A percentile compares a stretch with the other conserved stretches of the same genome.
phyloP scores from a whole-genome alignment of 2,113 vertebrate genomes.

The Oceanites oceanicus region DNA sequence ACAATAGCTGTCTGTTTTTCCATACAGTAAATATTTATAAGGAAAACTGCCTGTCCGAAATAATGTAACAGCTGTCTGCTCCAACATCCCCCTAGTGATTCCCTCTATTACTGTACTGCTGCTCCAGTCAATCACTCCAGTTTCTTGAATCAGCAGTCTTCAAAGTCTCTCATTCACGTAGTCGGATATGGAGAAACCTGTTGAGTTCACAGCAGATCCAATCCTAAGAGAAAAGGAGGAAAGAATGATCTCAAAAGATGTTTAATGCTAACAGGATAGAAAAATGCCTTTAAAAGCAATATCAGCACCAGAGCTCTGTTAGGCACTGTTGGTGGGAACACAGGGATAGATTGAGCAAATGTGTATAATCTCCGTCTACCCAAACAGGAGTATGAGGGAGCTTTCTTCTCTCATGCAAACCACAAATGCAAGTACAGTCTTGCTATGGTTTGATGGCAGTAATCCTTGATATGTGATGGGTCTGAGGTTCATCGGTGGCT shows the following conservation, averaged over 20 bases:
- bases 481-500: background rate
- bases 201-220: slow-evolving; percentile 1
- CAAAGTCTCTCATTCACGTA: slow-evolving; percentile 34
- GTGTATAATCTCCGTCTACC: background rate
- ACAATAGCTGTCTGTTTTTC: slow-evolving; percentile 50
- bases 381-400: background rate
- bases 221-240: background rate
- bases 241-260: background rate
- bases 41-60: slow-evolving; percentile 37
- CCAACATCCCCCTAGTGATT: slow-evolving; percentile 34
- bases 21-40: slow-evolving; percentile 66
- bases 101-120: slow-evolving; percentile 44
- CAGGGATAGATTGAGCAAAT: background rate
- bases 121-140: slow-evolving; percentile 63
- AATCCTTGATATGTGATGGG: background rate
- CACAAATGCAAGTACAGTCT: background rate
- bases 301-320: background rate
- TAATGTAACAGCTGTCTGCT: slow-evolving; percentile 33
- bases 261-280: background rate
- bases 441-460: background rate
- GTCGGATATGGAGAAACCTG: slow-evolving; percentile 10
- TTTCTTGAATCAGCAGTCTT: slow-evolving; percentile 43
- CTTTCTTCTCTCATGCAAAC: background rate
- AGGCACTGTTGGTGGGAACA: background rate
- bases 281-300: background rate